Percentiles rank a stretch among this genome's conserved stretches.
These are phyloP conservation scores for Burhinus oedicnemus DNA, from an alignment of 2,113 vertebrate species.

Conservation along the genomic window DNA sequence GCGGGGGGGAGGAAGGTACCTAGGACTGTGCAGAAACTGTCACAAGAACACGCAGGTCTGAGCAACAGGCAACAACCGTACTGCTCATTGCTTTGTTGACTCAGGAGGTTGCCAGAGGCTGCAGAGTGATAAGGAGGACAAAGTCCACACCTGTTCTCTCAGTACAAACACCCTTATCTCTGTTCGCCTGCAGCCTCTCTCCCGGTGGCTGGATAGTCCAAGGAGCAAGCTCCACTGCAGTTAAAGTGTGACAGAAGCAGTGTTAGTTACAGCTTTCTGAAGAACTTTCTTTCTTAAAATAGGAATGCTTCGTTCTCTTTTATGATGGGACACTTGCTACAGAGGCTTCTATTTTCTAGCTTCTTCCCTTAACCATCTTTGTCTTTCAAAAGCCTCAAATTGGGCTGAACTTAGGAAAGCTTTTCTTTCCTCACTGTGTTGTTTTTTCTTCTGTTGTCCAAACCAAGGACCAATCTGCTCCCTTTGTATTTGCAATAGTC, in stretches of 20 bases:
- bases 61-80: background rate
- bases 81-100: constrained; percentile 38
- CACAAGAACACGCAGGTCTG: background rate
- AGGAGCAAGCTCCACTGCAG: constrained; percentile 42
- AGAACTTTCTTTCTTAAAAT: background rate
- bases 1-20: background rate
- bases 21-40: background rate
- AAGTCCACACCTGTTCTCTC: constrained; percentile 64
- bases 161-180: constrained; percentile 65
- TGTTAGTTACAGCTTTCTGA: background rate
- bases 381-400: background rate
- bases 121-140: constrained; percentile 55
- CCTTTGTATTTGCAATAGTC: background rate
- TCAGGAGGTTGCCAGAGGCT: constrained; percentile 28
- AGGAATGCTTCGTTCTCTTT: background rate
- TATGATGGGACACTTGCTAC: background rate
- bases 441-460: background rate
- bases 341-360: background rate
- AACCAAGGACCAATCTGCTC: background rate
- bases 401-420: background rate
- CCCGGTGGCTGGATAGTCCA: background rate
- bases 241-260: constrained; percentile 13
- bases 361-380: background rate
- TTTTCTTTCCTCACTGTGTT: background rate
- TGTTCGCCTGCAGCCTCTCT: constrained; percentile 24